Conservation (phyloP, 2,888 invertebrate species). For the Athalia circularis region DNA sequence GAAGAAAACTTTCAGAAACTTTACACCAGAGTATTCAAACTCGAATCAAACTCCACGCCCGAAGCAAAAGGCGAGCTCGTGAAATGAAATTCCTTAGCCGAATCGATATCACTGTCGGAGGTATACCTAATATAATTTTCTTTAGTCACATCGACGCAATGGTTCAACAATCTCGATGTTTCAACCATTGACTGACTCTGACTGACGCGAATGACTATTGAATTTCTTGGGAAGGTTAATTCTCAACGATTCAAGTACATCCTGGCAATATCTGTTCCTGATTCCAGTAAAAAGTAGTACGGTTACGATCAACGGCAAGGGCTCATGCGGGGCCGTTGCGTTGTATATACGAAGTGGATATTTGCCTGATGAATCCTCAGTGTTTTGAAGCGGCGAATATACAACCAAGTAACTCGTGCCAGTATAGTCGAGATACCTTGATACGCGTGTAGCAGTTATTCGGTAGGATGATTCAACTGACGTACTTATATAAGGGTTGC, state of each 20-base stretch:
- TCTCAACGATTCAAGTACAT: too few relatives aligned
- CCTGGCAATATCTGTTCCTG: too few relatives aligned
- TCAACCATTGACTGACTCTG: background rate
- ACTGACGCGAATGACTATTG: too few relatives aligned
- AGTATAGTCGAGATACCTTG: too few relatives aligned
- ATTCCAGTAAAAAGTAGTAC: too few relatives aligned
- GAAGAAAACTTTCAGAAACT: conserved; percentile 14
- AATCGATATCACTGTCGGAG: conserved; percentile 30
- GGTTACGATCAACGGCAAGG: too few relatives aligned
- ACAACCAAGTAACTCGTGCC: too few relatives aligned
- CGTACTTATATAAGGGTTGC: background rate
- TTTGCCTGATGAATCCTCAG: too few relatives aligned
- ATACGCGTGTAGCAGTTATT: background rate
- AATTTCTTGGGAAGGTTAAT: too few relatives aligned
- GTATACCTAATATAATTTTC: conserved; percentile 21
- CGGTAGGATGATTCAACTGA: background rate
- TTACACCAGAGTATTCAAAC: conserved; percentile 30
- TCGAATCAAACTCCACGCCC: conserved; percentile 25
- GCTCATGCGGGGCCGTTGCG: too few relatives aligned
- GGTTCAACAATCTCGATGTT: conserved; percentile 16
- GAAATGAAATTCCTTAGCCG: conserved; percentile 32
- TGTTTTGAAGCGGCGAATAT: too few relatives aligned
- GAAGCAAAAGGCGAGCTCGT: conserved; percentile 21
- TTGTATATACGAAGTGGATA: too few relatives aligned
- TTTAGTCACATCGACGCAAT: conserved; percentile 8